Conservation (phyloP, 2,888 invertebrate genomes). For the Sialis lutaria region DNA sequence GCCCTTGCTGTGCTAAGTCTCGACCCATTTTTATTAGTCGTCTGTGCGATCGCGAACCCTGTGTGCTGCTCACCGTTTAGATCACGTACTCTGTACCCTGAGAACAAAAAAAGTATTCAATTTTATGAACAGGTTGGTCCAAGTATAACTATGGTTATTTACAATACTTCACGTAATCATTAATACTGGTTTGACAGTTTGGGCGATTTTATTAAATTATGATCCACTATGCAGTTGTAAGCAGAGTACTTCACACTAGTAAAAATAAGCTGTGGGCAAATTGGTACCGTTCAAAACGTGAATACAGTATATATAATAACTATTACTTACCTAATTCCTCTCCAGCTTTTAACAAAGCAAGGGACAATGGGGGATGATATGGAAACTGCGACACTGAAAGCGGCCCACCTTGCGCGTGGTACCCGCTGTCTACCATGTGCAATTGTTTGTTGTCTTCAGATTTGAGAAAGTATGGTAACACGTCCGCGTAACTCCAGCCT, state of each 20-base stretch:
- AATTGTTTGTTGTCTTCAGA: constrained; percentile 64
- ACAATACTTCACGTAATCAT: no score
- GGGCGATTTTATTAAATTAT: no score
- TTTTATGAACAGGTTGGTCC: no score
- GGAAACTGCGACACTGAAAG: constrained; percentile 67
- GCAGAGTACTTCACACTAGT: no score
- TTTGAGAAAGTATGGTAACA: constrained; percentile 76
- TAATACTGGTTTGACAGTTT: no score
- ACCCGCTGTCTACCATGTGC: constrained; percentile 55
- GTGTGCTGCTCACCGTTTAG: constrained; percentile 65
- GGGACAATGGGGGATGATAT: constrained; percentile 69
- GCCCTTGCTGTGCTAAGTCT: constrained; percentile 67
- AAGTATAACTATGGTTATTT: no score
- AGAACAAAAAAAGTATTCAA: background rate
- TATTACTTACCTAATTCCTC: constrained; percentile 48
- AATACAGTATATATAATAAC: background rate
- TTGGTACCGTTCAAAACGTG: no score
- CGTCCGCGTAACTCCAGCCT: constrained; percentile 80
- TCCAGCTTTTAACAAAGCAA: constrained; percentile 59
- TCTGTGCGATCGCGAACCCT: constrained; percentile 78
- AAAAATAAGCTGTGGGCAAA: background rate
- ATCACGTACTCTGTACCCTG: constrained; percentile 59
- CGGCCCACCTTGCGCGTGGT: constrained; percentile 61
- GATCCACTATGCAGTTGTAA: no score
- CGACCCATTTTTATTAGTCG: constrained; percentile 72